Evolutionary conservation across 2,797 vertebrate genomes (phyloP), one percentile per base, ranked within the genome.

Genomic region (Ptychadena robeensis): DNA sequence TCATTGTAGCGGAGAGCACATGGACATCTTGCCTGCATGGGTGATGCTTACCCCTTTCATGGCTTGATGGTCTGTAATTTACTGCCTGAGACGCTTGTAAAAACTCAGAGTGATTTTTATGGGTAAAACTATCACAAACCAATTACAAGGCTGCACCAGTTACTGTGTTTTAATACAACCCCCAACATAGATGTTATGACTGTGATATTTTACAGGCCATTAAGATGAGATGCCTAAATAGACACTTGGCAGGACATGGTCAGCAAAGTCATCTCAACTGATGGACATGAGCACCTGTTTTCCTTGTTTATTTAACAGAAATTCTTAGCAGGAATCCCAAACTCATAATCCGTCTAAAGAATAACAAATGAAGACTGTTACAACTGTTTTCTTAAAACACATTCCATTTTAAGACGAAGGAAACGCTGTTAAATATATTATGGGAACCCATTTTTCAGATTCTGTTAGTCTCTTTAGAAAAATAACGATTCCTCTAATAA

Each of bases 51-150:
- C 37, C 59, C n/a, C 69, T 80, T 69, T 79, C 76, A 80, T 48
- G 48, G 77, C 70, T 71, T 80, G 83, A 80, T 76, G 78, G 57
- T 25, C 37, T 80, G 53, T 75, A 80, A 85, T 81, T 80, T 85
- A 85, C 48, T 37, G 72, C 83, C 72, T 81, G 53, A 53, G 80
- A 85, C 64, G 75, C 71, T 81, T 85, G 78, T 80, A 81, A 80
- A 83, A 76, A 70, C 44, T 64, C 83, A 71, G 53, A 84, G 65
- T 85, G 78, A 81, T 65, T 85, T 84, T 85, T 70, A 85, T 76
- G 78, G 66, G 72, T 71, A 71, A 85, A 85, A 71, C 83, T 71
- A 80, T 85, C 77, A 85, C 72, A 85, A 71, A 76, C 78, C 83
- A 85, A 83, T 83, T 83, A 85, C 53, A 71, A 57, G 7, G 11